A percentile compares a stretch with the other conserved stretches of the same genome.
Conservation (phyloP, 2,888 invertebrate genomes). For the Mactromeris polynyma region DNA sequence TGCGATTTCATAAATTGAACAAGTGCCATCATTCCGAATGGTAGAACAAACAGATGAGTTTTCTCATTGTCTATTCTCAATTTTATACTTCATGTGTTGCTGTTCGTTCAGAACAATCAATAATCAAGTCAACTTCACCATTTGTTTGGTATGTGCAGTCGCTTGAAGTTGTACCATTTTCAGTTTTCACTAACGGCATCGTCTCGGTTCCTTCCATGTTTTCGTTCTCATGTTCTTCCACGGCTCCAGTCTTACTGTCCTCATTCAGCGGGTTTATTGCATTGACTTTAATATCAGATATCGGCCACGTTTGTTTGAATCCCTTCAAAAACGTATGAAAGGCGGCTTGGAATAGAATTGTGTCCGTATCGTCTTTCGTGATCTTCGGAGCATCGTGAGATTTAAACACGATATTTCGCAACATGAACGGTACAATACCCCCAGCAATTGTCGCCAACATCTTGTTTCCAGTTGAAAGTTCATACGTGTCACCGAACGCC, state of each 20-base stretch:
- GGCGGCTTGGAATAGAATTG: background rate
- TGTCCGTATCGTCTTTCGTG: background rate
- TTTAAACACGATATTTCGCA: constrained; percentile 66
- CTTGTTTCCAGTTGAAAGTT: constrained; percentile 66
- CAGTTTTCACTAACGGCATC: background rate
- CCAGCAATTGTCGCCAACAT: constrained; percentile 68
- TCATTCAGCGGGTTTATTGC: background rate
- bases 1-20: too few species aligned
- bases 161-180: background rate
- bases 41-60: too few species aligned
- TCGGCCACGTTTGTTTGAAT: background rate
- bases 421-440: constrained; percentile 69
- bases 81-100: too few species aligned
- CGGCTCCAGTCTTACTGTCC: background rate
- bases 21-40: too few species aligned
- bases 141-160: background rate
- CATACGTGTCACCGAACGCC: constrained; percentile 72
- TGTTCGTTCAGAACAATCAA: too few species aligned
- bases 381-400: constrained; percentile 15
- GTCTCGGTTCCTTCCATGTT: background rate
- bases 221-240: background rate
- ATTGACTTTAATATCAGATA: background rate
- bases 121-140: background rate
- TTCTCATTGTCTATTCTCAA: too few species aligned
- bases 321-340: background rate